Conservation (phyloP, 2,888 invertebrate genomes). For the Ariolimax columbianus region DNA sequence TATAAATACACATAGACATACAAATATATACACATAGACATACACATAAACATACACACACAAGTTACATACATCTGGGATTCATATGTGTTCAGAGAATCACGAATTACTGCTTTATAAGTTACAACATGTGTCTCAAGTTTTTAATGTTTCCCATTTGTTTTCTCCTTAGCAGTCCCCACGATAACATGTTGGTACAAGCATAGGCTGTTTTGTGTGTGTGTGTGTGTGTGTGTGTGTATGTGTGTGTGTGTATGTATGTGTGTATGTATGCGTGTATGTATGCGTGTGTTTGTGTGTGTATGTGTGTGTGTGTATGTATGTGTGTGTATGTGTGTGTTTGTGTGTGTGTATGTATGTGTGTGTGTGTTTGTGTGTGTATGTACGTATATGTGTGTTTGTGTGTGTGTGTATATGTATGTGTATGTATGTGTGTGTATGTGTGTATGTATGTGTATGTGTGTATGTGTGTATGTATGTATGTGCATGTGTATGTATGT, state of each 20-base stretch:
- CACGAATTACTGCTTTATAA: too few relatives aligned
- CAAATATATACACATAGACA: too few relatives aligned
- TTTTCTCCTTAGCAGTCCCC: too few relatives aligned
- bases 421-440: not conserved
- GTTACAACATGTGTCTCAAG: too few relatives aligned
- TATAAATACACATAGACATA: too few relatives aligned
- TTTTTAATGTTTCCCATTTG: too few relatives aligned
- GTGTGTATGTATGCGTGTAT: not conserved
- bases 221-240: too few relatives aligned
- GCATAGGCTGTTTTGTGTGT: too few relatives aligned
- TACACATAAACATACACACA: too few relatives aligned
- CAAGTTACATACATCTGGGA: too few relatives aligned
- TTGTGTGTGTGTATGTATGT: not conserved
- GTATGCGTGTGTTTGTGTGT: not conserved
- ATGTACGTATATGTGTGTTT: not conserved
- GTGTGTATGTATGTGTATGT: not conserved
- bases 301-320: not conserved
- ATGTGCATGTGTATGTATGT: not conserved
- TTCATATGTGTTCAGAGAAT: too few relatives aligned
- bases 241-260: not conserved
- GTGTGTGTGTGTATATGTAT: not conserved
- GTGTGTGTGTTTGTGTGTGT: not conserved
- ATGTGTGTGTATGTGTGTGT: not conserved
- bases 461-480: not conserved
- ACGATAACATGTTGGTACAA: too few relatives aligned